phyloP scores from a whole-genome alignment of 2,113 vertebrate genomes.

The Vidua chalybeata region DNA sequence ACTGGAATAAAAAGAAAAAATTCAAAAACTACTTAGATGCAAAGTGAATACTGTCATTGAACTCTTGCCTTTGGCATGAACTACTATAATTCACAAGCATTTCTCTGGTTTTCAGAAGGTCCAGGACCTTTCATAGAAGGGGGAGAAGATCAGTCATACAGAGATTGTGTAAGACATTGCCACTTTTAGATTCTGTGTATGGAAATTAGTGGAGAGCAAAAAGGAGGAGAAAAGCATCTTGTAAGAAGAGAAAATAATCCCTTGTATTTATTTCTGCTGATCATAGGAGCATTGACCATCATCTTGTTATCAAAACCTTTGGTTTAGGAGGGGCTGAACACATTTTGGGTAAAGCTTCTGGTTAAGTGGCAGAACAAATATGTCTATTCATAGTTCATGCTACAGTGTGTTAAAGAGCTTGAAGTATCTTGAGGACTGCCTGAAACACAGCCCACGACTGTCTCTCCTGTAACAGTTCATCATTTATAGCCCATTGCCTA shows the following conservation, averaged over 20 bases:
- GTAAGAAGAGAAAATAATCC: background rate
- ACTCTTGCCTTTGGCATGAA: background rate
- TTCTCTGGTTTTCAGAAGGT: background rate
- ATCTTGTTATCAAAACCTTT: background rate
- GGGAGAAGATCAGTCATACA: background rate
- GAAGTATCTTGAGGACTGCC: background rate
- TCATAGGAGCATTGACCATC: background rate
- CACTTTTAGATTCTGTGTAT: background rate
- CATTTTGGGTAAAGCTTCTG: background rate
- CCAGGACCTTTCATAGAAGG: background rate
- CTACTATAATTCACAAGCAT: background rate
- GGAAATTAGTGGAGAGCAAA: background rate
- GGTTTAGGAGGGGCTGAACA: background rate
- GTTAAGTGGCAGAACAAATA: slow-evolving; percentile 15
- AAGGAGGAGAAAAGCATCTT: background rate
- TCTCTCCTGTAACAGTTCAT: slow-evolving; percentile 17
- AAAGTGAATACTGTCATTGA: background rate
- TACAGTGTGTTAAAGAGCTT: background rate
- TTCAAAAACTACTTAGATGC: background rate
- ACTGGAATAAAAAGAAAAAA: background rate
- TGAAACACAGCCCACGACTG: background rate
- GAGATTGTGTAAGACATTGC: background rate
- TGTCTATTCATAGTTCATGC: background rate
- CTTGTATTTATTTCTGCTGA: background rate
- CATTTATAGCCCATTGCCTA: background rate